Conservation (phyloP, 2,888 invertebrate species). For the Orthosia gothica region DNA sequence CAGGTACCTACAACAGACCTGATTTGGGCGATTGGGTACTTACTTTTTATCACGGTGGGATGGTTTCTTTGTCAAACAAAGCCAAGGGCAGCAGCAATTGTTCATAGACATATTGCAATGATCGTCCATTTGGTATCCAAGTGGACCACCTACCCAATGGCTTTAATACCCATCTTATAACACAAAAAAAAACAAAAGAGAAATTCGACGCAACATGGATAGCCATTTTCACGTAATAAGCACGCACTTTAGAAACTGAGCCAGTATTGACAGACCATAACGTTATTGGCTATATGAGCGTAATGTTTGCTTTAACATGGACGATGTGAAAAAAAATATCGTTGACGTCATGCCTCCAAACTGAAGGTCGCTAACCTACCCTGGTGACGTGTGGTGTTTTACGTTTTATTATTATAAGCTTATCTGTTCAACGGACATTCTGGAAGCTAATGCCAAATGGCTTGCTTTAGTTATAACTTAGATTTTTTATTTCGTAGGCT, state of each 20-base stretch:
- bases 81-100: too few species aligned
- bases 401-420: background rate
- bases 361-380: conserved; percentile 43
- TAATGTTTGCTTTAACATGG: conserved; percentile 53
- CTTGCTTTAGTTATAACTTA: background rate
- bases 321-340: conserved; percentile 49
- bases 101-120: too few species aligned
- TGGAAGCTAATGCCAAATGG: conserved; percentile 1
- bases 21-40: too few species aligned
- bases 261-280: conserved; percentile 56
- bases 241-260: conserved; percentile 46
- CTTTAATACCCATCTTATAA: background rate
- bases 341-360: conserved; percentile 56
- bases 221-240: conserved; percentile 42
- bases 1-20: too few species aligned
- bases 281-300: conserved; percentile 53
- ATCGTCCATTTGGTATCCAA: too few species aligned
- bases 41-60: too few species aligned
- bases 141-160: too few species aligned
- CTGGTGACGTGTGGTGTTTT: conserved; percentile 5
- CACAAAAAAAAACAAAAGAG: background rate
- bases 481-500: too few species aligned
- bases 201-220: background rate
- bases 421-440: background rate
- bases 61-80: too few species aligned